Conservation (phyloP, 2,888 invertebrate genomes). For the Hirtodrosophila trivittata region DNA sequence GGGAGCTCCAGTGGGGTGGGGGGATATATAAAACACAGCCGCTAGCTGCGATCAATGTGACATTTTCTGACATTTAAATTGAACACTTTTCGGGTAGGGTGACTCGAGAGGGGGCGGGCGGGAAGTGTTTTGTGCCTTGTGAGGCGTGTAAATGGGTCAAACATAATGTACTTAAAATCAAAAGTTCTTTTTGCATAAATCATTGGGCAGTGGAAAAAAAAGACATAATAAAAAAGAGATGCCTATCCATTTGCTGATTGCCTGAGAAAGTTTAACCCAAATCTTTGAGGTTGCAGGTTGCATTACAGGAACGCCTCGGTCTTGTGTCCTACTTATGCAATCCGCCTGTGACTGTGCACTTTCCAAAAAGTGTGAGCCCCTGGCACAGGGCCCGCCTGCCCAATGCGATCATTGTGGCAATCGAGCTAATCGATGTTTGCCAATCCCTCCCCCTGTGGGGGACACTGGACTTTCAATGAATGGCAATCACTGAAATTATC, state of each 20-base stretch:
- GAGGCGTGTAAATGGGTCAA: slow-evolving; percentile 43
- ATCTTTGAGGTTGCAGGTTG: slow-evolving; percentile 37
- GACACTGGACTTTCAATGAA: neutral
- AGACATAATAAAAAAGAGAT: neutral
- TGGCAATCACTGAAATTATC: slow-evolving; percentile 50
- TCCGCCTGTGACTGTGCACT: slow-evolving; percentile 42
- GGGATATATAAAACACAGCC: slow-evolving; percentile 31
- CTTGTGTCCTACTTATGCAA: slow-evolving; percentile 59
- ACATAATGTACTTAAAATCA: slow-evolving; percentile 36
- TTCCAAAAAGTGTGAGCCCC: slow-evolving; percentile 48
- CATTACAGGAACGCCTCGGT: slow-evolving; percentile 44
- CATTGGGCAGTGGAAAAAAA: slow-evolving; percentile 9
- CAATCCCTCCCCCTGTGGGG: slow-evolving; percentile 43
- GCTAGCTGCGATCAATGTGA: slow-evolving; percentile 46
- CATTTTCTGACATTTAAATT: slow-evolving; percentile 62
- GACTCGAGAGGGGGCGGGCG: neutral
- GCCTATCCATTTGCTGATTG: neutral
- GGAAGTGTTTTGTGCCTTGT: slow-evolving; percentile 1
- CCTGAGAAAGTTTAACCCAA: slow-evolving; percentile 57
- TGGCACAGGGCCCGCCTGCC: slow-evolving; percentile 54
- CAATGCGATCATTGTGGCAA: slow-evolving; percentile 25
- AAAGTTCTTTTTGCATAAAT: slow-evolving; percentile 54
- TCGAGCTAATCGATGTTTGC: slow-evolving; percentile 25
- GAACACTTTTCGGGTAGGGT: slow-evolving; percentile 9
- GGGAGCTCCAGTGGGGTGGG: neutral